Percentiles rank a stretch among this genome's conserved stretches.
Conservation (phyloP, 2,888 invertebrate genomes). For the Eupithecia pulchellata region DNA sequence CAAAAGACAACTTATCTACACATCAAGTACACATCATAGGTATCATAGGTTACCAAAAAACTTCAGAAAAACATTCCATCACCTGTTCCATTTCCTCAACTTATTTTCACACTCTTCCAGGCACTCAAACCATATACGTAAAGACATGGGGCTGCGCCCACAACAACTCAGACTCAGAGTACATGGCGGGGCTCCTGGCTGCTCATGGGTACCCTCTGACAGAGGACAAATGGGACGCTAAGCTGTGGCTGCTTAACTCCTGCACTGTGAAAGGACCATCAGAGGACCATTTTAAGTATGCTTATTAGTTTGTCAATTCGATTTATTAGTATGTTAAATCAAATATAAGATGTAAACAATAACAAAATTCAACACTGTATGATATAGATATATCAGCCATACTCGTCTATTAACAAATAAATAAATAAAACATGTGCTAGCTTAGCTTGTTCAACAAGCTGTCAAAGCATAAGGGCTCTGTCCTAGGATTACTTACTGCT, state of each 20-base stretch:
- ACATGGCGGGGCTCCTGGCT: constrained; percentile 98
- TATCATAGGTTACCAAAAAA: no score
- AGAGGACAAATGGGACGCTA: constrained; percentile 91
- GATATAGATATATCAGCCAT: no score
- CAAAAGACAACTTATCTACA: background rate
- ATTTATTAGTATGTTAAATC: no score
- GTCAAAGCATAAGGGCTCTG: no score
- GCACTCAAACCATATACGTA: constrained; percentile 92
- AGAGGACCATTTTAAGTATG: constrained; percentile 93
- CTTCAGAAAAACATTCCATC: background rate
- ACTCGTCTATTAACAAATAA: no score
- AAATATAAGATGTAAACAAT: no score
- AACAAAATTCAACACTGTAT: no score
- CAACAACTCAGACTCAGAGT: constrained; percentile 98
- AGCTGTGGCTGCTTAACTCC: constrained; percentile 98
- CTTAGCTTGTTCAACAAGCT: background rate
- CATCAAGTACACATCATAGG: background rate
- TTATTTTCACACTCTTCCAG: constrained; percentile 67
- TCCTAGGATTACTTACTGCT: background rate
- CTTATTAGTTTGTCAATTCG: no score
- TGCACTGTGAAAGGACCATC: constrained; percentile 99
- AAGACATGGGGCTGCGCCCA: constrained; percentile 99
- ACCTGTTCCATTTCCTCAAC: background rate
- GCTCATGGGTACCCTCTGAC: constrained; percentile 94
- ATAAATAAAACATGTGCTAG: background rate